Percentiles rank a stretch among this genome's conserved stretches.
These are phyloP conservation scores for Eupsilia transversa DNA, from an alignment of 2,888 invertebrate species.

Conservation along the genomic window DNA sequence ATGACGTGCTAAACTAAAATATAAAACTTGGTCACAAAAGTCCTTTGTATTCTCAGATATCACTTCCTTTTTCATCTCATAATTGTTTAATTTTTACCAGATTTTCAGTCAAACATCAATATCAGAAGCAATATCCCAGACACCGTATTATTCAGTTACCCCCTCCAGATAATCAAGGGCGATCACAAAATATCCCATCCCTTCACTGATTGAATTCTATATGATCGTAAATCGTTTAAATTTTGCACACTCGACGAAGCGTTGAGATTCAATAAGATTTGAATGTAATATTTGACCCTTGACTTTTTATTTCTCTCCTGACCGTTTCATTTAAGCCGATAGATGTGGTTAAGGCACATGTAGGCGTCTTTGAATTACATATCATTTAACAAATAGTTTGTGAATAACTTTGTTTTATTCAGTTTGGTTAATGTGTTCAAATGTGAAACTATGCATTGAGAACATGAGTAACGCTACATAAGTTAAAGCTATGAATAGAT, in stretches of 20 bases:
- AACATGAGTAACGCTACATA: not conserved
- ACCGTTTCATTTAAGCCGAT: conserved; percentile 50
- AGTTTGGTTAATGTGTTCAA: conserved; percentile 11
- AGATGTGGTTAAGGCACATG: conserved; percentile 30
- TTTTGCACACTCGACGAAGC: conserved; percentile 48
- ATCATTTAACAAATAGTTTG: conserved; percentile 11
- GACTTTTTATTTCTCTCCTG: conserved; percentile 49
- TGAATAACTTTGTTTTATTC: conserved; percentile 4
- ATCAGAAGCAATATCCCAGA: conserved; percentile 40
- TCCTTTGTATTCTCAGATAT: not conserved
- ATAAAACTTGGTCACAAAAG: conserved; percentile 11
- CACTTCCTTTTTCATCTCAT: not conserved
- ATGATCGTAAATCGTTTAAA: conserved; percentile 60
- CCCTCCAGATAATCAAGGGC: conserved; percentile 43
- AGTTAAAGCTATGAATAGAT: not conserved
- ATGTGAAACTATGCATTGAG: not conserved
- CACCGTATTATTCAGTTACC: conserved; percentile 59
- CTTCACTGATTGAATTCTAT: conserved; percentile 60
- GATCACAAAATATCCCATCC: conserved; percentile 49
- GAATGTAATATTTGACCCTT: conserved; percentile 58
- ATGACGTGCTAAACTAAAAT: not conserved
- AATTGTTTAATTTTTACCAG: not conserved
- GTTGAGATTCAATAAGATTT: conserved; percentile 65
- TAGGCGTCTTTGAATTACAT: conserved; percentile 25
- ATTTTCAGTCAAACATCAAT: conserved; percentile 16